Evolutionary conservation across 2,797 vertebrate species (phyloP).

Genomic region (Calcarius lapponicus): DNA sequence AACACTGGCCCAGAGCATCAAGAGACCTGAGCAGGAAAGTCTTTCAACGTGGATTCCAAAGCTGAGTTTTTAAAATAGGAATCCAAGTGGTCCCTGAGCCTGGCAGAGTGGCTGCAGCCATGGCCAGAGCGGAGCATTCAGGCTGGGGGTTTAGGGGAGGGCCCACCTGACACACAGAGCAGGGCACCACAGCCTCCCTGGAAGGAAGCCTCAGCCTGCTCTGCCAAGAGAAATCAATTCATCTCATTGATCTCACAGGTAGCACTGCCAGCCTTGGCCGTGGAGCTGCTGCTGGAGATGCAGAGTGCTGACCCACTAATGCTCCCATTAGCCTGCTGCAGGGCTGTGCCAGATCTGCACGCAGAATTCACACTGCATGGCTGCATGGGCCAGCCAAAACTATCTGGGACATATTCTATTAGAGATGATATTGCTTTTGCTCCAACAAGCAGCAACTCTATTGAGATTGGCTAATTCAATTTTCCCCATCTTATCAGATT

Average conservation of each 20-base stretch:
- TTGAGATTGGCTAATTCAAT: constrained; percentile 77
- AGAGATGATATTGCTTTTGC: constrained; percentile 67
- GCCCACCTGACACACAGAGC: background rate
- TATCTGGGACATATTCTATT: constrained; percentile 73
- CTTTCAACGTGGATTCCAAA: background rate
- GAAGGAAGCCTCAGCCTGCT: constrained; percentile 21
- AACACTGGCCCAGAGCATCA: background rate
- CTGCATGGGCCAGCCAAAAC: constrained; percentile 60
- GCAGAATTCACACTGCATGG: background rate
- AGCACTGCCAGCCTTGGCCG: constrained; percentile 59
- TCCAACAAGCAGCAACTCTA: constrained; percentile 72
- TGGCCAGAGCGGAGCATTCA: background rate
- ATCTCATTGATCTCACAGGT: constrained; percentile 33
- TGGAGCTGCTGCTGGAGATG: constrained; percentile 2
- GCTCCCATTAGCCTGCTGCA: constrained; percentile 18
- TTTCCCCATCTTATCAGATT: constrained; percentile 79
- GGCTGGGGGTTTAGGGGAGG: background rate
- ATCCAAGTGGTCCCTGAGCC: background rate
- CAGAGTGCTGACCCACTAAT: constrained; percentile 62
- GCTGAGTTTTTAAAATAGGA: background rate
- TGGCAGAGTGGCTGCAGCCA: background rate
- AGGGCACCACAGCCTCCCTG: constrained; percentile 16
- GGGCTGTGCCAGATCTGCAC: constrained; percentile 57
- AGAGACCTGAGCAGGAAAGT: background rate
- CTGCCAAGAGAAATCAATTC: constrained; percentile 52